phyloP scores from a whole-genome alignment of 2,113 vertebrate species.

The Gracilinanus agilis region DNA sequence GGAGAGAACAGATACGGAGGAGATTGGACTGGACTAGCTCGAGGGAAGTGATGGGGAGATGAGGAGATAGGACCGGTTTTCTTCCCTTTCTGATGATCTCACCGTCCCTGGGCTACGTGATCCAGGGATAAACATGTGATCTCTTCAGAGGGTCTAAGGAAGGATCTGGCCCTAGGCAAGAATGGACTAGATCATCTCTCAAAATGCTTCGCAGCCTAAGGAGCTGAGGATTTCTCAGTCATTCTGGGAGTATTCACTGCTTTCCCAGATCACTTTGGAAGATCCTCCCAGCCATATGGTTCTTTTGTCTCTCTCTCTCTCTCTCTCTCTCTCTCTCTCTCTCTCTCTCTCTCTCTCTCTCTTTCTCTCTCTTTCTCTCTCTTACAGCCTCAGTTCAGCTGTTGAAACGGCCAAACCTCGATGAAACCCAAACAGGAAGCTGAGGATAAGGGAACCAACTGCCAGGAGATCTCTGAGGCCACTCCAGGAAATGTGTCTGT shows the following conservation, averaged over 20 bases:
- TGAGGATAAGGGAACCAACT: conserved; percentile 66
- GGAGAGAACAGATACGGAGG: not conserved
- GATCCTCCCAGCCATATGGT: not conserved
- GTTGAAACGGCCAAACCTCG: conserved; percentile 77
- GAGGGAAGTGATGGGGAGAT: not conserved
- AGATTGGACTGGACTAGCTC: not conserved
- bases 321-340: too few species aligned
- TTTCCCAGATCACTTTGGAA: not conserved
- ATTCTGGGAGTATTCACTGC: not conserved
- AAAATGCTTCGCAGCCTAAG: not conserved
- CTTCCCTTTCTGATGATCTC: not conserved
- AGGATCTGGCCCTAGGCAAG: not conserved
- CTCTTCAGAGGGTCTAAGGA: not conserved
- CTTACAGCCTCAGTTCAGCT: conserved; percentile 68
- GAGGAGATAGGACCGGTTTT: not conserved
- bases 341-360: too few species aligned
- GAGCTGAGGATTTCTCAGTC: not conserved
- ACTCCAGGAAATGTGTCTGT: conserved; percentile 76
- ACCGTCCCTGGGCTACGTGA: not conserved
- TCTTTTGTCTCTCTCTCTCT: too few species aligned
- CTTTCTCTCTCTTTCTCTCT: too few species aligned
- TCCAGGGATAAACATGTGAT: not conserved
- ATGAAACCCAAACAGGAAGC: conserved; percentile 81
- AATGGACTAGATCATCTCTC: not conserved
- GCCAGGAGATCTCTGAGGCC: conserved; percentile 67